Base-by-base conservation (phyloP, 2,797 vertebrate genomes). In the Urosaurus nigricauda region DNA sequence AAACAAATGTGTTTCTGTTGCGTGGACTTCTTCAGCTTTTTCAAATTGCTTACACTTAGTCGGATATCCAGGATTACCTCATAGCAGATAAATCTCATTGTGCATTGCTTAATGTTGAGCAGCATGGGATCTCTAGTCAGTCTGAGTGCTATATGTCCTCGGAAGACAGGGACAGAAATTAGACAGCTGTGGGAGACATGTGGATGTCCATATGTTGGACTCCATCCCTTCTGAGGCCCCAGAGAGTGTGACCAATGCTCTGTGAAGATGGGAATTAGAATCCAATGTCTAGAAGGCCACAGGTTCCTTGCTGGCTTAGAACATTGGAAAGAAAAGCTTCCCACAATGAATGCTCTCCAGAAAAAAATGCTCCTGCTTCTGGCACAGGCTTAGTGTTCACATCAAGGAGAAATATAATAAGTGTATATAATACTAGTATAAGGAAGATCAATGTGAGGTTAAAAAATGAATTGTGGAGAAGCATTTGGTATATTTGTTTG, bases 1-100 rank as follows among this genome's bases (percentile, higher is more conserved):
- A 84, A 86, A 75, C 32, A 81, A 84, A 84, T 47, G 51, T 68
- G 26, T n/a, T 83, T 26, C n/a, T 65, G 47, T 77, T 37, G 71
- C 19, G 24, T 29, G 12, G 16, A 24, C 51, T 65, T 14, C 65
- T 68, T 56, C 51, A 60, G 63, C 12, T 70, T 79, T 19, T 79
- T 77, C 12, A 43, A 51, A 70, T 26, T 26, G 13, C 37, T 17
- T 75, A 43, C 0, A 24, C 60, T 56, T 24, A 37, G 56, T 51
- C 16, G 3, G 53, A 2, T 51, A 65, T 14, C 56, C 5, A 51
- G 58, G 32, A 75, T 51, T 24, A 74, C 60, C 12, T 82, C 35
- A 43, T 13, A 63, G 32, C 8, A 60, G n/a, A 51, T 24, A 51
- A 51, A 63, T 47, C 35, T 75, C 40, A 40, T 43, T 9, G 37